Conservation (phyloP, 1,140 invertebrate genomes). For the Pachypsylla venusta region DNA sequence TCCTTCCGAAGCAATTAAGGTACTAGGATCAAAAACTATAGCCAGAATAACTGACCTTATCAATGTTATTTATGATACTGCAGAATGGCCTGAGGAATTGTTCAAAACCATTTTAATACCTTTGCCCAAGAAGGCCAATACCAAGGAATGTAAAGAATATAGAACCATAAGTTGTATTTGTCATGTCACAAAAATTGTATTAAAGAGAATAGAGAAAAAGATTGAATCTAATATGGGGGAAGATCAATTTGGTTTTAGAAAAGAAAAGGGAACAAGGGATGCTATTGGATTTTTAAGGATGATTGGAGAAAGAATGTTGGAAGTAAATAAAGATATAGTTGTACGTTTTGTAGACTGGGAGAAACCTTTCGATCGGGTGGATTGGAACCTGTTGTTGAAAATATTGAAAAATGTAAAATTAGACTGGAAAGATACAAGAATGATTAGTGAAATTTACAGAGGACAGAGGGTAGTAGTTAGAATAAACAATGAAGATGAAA, state of each 20-base stretch:
- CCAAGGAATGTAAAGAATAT: conserved; percentile 15
- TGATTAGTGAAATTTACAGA: background rate
- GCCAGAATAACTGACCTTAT: conserved; percentile 15
- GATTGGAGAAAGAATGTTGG: background rate
- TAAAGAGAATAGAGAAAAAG: conserved; percentile 15
- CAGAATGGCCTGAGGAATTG: conserved; percentile 20
- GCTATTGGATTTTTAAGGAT: conserved; percentile 11
- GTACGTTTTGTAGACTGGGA: conserved; percentile 6
- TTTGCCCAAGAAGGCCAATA: conserved; percentile 17
- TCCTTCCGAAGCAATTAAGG: conserved; percentile 25
- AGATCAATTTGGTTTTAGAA: conserved; percentile 15
- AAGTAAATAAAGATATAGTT: conserved; percentile 12
- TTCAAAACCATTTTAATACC: conserved; percentile 16
- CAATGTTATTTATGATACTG: conserved; percentile 16
- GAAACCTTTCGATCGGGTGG: conserved; percentile 8
- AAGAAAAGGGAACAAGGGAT: conserved; percentile 11
- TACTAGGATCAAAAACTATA: conserved; percentile 15
- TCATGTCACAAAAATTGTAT: conserved; percentile 18
- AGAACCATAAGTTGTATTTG: conserved; percentile 17
- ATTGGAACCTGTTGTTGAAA: conserved; percentile 6
- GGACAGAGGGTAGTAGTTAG: conserved; percentile 4
- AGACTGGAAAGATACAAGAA: too few relatives aligned
- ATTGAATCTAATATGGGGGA: conserved; percentile 6
- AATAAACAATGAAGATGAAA: conserved; percentile 1
- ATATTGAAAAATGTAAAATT: conserved; percentile 6